Evolutionary conservation across 2,113 vertebrate genomes (phyloP), one percentile per base, ranked within the genome.

Genomic region (Brachyhypopomus occidentalis): DNA sequence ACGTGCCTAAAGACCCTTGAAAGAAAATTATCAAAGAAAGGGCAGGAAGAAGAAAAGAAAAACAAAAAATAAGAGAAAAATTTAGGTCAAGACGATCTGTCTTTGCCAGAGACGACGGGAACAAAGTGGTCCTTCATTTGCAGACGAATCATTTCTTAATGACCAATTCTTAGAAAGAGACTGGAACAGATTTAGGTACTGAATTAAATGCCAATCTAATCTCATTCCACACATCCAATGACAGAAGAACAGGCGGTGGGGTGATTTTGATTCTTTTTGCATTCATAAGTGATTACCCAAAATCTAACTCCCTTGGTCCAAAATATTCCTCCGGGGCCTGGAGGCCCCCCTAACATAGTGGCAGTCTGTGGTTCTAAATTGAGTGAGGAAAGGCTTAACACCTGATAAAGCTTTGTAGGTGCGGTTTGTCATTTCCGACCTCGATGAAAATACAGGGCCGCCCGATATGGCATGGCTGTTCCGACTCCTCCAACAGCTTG

Each of bases 11-110:
- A 71, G 34, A 59, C 23, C 62, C 66, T 23, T 62, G 27, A 52
- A 48, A 41, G 69, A 48, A 48, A 48, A 52, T 72, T 55, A 52
- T 52, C 8, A 14, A 52, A 52, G 45, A 34, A 36, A 64, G 16
- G 1, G 16, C 11, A 25, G 62, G 25, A 5, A 16, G 25, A 27
- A 73, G 17, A 30, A 72, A 62, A n/a, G 11, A 23, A 48, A 17
- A 70, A 14, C 71, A n/a, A 75, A 36, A 77, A 20, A 38, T 36
- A 22, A 38, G 45, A 72, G 30, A 11, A 41, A 77, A 63, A 72
- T 76, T 38, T 34, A 84, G 73, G 66, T 27, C 59, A 64, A 20
- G 56, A n/a, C 60, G 30, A 63, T 74, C 58, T 48, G 71, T 72
- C 45, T 27, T 55, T 7, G 7, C 71, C 52, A 72, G 69, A 55